These are phyloP conservation scores for Melanotaenia pygmaea DNA, from an alignment of 2,797 vertebrate genomes.

Conservation along the genomic window DNA sequence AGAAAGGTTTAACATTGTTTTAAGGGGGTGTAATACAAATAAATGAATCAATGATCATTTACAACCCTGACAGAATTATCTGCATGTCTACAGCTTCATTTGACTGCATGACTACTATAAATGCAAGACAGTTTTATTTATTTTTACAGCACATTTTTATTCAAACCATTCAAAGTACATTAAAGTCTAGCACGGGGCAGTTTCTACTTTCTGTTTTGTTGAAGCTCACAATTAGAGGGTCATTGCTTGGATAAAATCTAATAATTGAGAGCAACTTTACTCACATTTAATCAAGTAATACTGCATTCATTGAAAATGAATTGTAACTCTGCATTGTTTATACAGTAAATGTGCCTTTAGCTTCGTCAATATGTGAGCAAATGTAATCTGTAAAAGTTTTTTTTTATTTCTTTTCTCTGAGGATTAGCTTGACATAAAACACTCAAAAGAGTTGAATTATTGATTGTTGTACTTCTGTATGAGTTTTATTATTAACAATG, in stretches of 20 bases:
- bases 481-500: conserved; percentile 40
- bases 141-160: not conserved
- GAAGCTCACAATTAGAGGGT: not conserved
- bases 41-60: not conserved
- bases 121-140: not conserved
- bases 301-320: not conserved
- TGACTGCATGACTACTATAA: not conserved
- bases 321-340: not conserved
- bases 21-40: not conserved
- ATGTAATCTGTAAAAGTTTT: conserved; percentile 12
- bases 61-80: not conserved
- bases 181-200: not conserved
- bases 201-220: not conserved
- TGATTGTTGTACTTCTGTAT: conserved; percentile 11
- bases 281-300: not conserved
- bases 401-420: not conserved
- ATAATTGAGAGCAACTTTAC: not conserved
- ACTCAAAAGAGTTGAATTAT: conserved; percentile 27
- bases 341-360: not conserved
- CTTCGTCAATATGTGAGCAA: conserved; percentile 4
- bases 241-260: not conserved
- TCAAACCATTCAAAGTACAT: not conserved
- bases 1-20: not conserved
- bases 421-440: conserved; percentile 12
- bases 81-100: not conserved